Evolutionary conservation across 2,113 vertebrate species (phyloP).

Genomic region (Notechis scutatus): DNA sequence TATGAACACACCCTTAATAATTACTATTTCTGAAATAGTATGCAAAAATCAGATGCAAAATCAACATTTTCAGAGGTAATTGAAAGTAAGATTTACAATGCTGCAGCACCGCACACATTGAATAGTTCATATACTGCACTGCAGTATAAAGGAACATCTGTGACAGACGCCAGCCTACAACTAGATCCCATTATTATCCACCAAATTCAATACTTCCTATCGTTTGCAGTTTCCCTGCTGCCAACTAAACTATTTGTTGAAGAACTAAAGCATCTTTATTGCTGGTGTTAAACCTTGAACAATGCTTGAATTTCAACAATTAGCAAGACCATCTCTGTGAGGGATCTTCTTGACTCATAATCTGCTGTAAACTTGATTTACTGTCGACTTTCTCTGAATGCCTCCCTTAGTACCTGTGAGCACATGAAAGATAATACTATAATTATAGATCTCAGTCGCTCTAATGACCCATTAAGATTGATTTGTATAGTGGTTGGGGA

Average conservation of each 20-base stretch:
- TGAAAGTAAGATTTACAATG: background rate
- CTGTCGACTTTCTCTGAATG: slow-evolving; percentile 50
- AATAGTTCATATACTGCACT: background rate
- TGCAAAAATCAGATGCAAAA: background rate
- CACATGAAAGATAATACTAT: slow-evolving; percentile 70
- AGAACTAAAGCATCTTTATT: slow-evolving; percentile 2
- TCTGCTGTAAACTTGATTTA: slow-evolving; percentile 64
- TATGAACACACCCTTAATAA: background rate
- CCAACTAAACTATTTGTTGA: background rate
- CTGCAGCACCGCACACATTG: background rate
- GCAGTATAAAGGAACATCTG: slow-evolving; percentile 19
- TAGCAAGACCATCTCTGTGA: slow-evolving; percentile 52
- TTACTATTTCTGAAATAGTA: background rate
- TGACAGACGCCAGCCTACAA: slow-evolving; percentile 7
- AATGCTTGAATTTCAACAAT: slow-evolving; percentile 27
- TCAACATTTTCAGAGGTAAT: background rate
- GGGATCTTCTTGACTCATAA: slow-evolving; percentile 53
- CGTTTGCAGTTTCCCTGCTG: slow-evolving; percentile 18
- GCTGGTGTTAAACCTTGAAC: slow-evolving; percentile 23
- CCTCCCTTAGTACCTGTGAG: slow-evolving; percentile 55
- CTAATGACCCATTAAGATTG: slow-evolving; percentile 71
- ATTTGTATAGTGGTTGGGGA: slow-evolving; percentile 64
- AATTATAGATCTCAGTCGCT: slow-evolving; percentile 73
- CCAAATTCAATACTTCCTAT: slow-evolving; percentile 11
- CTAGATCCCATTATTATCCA: slow-evolving; percentile 2